Evolutionary conservation across 2,113 vertebrate species (phyloP), one percentile per base, ranked within the genome.

Genomic region (Protobothrops mucrosquamatus): DNA sequence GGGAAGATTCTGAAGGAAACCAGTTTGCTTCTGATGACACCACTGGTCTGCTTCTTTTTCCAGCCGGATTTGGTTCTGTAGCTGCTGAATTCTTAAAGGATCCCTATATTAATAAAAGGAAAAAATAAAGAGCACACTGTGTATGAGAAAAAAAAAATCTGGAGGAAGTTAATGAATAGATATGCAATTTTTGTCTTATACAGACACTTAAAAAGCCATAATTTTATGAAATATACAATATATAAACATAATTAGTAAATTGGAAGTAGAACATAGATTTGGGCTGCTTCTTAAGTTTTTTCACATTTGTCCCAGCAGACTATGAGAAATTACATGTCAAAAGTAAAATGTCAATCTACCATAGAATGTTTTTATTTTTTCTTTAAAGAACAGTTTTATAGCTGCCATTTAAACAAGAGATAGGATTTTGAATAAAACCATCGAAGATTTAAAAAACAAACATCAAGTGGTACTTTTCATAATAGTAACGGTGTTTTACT

Each of bases 21-120:
- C 93, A 90, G 98, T 94, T 94, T 96, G 96, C 61, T 97, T 96
- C 92, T 97, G 98, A 94, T 93, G 97, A 92, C 95, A 95, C 97
- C 98, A 97, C 92, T 93, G 95, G 88, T 96, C 94, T 34, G 97
- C 98, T 98, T 99, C 99, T 97, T 98, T 98, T 94, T 99, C 99
- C 95, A 98, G 96, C 22, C 99, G 98, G 96, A 99, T 98, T 97
- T 99, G 99, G 92, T 99, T 98, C 96, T 99, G 99, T 93, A 99
- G 98, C 91, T 99, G 99, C 97, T 99, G 99, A 96, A 99, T 96
- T 96, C 98, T 98, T 94, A 98, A 95, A 0, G 98, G 97, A 96
- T 99, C 99, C 94, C 99, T 99, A 98, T 1, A 46, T 85, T 46
- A 61, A 95, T 92, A 91, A 91, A 96, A 95, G 96, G 88, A 94